Percentiles rank a stretch among this genome's conserved stretches.
Conservation (phyloP, 30 jellyfish, hydroid and myxozoan species). For the Hydra vulgaris region DNA sequence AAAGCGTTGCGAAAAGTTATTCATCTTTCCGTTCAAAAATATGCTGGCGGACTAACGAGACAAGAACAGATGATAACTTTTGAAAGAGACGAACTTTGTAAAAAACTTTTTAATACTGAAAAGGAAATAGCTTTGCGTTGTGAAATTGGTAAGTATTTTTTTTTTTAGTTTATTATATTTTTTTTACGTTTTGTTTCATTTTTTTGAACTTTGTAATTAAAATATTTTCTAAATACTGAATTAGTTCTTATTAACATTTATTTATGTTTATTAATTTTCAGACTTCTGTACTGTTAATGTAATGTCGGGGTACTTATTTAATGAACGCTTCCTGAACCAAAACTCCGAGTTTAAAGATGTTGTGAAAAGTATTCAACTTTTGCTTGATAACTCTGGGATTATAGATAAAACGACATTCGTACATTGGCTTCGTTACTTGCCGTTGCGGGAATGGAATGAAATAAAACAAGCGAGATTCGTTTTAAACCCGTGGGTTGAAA, state of each 20-base stretch:
- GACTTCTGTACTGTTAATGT: conserved; percentile 42
- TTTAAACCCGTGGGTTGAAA: background rate
- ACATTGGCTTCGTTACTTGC: conserved; percentile 74
- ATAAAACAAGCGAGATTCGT: conserved; percentile 27
- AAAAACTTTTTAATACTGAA: conserved; percentile 38
- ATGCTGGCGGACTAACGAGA: conserved; percentile 58
- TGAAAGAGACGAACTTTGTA: conserved; percentile 54
- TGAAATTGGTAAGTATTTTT: conserved; percentile 52
- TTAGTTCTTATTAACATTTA: background rate
- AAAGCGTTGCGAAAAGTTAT: conserved; percentile 60
- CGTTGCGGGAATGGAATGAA: conserved; percentile 27
- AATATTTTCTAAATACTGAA: background rate
- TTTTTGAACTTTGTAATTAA: background rate
- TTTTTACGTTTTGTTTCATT: too few species aligned
- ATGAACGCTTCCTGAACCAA: conserved; percentile 35
- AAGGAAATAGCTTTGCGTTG: conserved; percentile 49
- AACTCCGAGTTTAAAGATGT: conserved; percentile 44
- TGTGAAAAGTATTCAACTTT: conserved; percentile 13
- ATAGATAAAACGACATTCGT: conserved; percentile 36
- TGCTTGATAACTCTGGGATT: conserved; percentile 35
- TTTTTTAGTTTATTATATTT: background rate
- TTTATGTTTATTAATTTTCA: conserved; percentile 1
- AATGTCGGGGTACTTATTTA: conserved; percentile 39
- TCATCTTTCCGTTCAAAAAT: conserved; percentile 60
- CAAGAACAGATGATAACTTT: conserved; percentile 41